A percentile compares a stretch with the other conserved stretches of the same genome.
These are phyloP conservation scores for Burhinus oedicnemus DNA, from an alignment of 2,113 vertebrate genomes.

Conservation along the genomic window DNA sequence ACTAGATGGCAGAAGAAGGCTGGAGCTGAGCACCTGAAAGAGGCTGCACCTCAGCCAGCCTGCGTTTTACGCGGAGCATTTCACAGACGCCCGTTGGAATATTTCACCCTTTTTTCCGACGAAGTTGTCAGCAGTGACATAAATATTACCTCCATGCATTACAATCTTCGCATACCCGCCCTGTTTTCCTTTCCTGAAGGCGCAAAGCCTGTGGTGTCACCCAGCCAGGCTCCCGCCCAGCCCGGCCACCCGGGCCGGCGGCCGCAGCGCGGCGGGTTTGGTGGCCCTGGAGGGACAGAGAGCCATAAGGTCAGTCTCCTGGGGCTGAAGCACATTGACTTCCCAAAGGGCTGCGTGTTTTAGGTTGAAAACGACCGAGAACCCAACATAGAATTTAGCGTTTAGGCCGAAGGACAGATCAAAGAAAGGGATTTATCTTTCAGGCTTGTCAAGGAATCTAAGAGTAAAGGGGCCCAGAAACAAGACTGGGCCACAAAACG, in stretches of 20 bases:
- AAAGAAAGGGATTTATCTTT: background rate
- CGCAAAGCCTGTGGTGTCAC: background rate
- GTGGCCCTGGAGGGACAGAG: background rate
- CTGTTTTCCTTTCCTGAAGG: background rate
- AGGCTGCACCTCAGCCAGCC: accelerated
- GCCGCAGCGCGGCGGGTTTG: accelerated
- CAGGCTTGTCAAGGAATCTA: background rate
- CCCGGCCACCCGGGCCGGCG: background rate
- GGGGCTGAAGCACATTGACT: background rate
- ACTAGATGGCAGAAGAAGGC: conserved; percentile 75
- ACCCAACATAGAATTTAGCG: background rate
- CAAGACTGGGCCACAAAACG: background rate
- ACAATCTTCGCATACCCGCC: accelerated
- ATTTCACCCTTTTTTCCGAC: background rate
- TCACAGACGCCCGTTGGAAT: background rate
- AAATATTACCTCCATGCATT: background rate
- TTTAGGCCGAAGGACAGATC: background rate
- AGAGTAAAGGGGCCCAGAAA: background rate
- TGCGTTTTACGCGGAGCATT: background rate
- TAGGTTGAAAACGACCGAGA: background rate
- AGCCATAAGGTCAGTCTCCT: background rate
- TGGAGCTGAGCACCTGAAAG: background rate
- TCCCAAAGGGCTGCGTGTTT: background rate
- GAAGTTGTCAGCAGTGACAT: too few species aligned
- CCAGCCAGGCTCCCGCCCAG: background rate